Percentiles rank a stretch among this genome's conserved stretches.
These are phyloP conservation scores for Agonopterix alstromeriana DNA, from an alignment of 2,888 invertebrate genomes.

Conservation along the genomic window DNA sequence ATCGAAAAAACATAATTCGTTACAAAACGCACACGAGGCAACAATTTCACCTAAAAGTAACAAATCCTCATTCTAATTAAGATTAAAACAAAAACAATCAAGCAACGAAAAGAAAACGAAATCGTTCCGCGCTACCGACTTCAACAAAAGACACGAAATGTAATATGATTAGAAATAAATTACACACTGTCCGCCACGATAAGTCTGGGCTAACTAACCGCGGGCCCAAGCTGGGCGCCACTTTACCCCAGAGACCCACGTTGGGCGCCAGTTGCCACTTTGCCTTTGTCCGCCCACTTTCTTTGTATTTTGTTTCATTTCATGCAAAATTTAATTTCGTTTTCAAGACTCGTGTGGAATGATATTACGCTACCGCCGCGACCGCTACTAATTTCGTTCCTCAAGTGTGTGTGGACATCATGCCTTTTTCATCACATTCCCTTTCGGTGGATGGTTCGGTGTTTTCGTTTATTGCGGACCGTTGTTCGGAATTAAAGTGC, in stretches of 20 bases:
- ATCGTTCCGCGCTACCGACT: slow-evolving; percentile 6
- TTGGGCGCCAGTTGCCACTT: slow-evolving; percentile 11
- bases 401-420: slow-evolving; percentile 72
- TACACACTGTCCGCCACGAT: slow-evolving; percentile 50
- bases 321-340: slow-evolving; percentile 77
- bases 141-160: slow-evolving; percentile 23
- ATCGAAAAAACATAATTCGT: too few relatives aligned
- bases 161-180: slow-evolving; percentile 73
- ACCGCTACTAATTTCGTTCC: slow-evolving; percentile 65
- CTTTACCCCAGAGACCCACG: slow-evolving; percentile 14
- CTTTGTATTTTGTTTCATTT: slow-evolving; percentile 75
- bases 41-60: too few relatives aligned
- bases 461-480: slow-evolving; percentile 64
- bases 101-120: slow-evolving; percentile 3
- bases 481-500: slow-evolving; percentile 65
- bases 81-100: slow-evolving; percentile 4
- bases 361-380: slow-evolving; percentile 62
- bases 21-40: too few relatives aligned
- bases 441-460: slow-evolving; percentile 60
- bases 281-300: slow-evolving; percentile 60
- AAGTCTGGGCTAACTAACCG: slow-evolving; percentile 59
- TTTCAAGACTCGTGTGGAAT: slow-evolving; percentile 75
- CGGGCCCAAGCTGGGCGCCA: slow-evolving; percentile 23
- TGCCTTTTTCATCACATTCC: slow-evolving; percentile 75
- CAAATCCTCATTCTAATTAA: neutral